Base-by-base conservation (phyloP, 2,113 vertebrate genomes). In the Romanogobio albipinnatus region DNA sequence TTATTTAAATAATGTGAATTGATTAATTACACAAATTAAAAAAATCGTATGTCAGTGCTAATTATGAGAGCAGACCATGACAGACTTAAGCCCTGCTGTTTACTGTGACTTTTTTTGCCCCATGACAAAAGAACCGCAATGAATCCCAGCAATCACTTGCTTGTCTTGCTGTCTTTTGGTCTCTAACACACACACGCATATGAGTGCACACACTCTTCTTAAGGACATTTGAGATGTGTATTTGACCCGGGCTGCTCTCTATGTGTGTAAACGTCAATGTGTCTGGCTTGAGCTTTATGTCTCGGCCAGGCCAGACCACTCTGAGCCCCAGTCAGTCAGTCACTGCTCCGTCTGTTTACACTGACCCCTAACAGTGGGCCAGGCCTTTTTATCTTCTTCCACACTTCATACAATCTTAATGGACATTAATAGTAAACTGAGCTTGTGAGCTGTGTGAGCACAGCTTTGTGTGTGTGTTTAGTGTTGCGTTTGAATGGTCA, bases 401-500 rank as follows among this genome's bases (percentile, higher is more conserved):
- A n/a, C 45, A n/a, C 29, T 39, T 86, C 71, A 82, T 74, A 39
- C 13, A 74, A 17, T 84, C 49, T 62, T 62, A 59, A 83, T 70
- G 49, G 75, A 78, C 62, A 79, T 84, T 84, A 84, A 70, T 70
- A 78, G 45, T 39, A 78, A 84, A 78, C 49, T 36, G 64, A 53
- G 39, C 49, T 62, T 81, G 75, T 2, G 56, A 62, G 71, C 53
- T 59, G 61, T 82, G 33, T 70, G 78, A 75, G 79, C 19, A 53
- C 64, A 70, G 61, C 26, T 82, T 75, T 58, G 43, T 78, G 83
- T 78, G 74, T 78, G 83, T 81, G 64, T 79, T 45, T 82, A 85
- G 87, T 86, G 87, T 86, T 61, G 66, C 61, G 56, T 80, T 87
- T 88, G 87, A 88, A 85, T 88, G 84, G 83, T 89, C 76, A 66